These are phyloP conservation scores for Trachelus troglodyta DNA, from an alignment of 2,888 invertebrate genomes.

Conservation along the genomic window DNA sequence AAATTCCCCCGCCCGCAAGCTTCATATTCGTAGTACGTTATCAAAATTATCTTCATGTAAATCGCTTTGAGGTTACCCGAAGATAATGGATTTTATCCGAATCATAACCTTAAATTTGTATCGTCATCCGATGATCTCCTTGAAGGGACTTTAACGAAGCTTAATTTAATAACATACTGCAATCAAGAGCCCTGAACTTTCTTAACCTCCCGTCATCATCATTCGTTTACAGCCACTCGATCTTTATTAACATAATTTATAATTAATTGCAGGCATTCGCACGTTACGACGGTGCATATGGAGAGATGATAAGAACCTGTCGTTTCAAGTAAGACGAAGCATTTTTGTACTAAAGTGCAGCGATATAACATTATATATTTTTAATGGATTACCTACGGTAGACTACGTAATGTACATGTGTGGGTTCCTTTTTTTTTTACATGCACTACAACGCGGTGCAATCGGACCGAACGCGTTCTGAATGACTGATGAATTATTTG, in stretches of 20 bases:
- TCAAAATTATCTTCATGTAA: background rate
- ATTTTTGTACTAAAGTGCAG: constrained; percentile 65
- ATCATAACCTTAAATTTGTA: background rate
- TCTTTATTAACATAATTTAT: constrained; percentile 38
- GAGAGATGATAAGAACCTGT: constrained; percentile 54
- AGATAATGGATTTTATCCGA: background rate
- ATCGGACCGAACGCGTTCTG: constrained; percentile 37
- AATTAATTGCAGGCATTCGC: constrained; percentile 52
- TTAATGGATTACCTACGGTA: constrained; percentile 54
- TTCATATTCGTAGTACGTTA: background rate
- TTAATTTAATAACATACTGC: background rate
- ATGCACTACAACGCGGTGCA: constrained; percentile 49
- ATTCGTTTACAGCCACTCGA: constrained; percentile 28
- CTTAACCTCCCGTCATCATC: background rate
- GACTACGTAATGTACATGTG: constrained; percentile 56
- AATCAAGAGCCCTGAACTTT: background rate
- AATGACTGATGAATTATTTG: background rate
- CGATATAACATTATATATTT: constrained; percentile 56
- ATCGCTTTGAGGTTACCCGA: background rate
- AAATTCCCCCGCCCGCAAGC: background rate
- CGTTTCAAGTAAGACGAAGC: constrained; percentile 57
- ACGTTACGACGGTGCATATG: constrained; percentile 48
- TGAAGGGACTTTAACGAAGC: background rate
- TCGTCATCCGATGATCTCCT: background rate
- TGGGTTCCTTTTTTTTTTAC: constrained; percentile 42